Base-by-base conservation (phyloP, 2,888 invertebrate species). In the Zaprionus lineosus region DNA sequence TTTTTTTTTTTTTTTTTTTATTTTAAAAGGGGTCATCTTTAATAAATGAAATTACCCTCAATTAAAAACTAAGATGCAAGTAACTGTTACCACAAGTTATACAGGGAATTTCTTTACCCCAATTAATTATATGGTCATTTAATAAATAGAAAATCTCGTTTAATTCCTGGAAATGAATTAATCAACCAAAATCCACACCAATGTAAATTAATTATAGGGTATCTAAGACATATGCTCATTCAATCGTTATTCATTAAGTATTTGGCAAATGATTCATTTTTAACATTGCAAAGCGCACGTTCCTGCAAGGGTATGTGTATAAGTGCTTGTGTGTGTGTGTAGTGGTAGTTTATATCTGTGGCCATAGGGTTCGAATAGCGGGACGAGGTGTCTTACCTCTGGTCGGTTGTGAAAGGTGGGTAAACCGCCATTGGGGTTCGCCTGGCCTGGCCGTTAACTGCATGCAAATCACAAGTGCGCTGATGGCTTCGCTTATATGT, bases 191-290 rank as follows among this genome's bases (percentile, higher is more conserved):
- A n/a, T n/a, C n/a, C n/a, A n/a, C n/a, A n/a, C n/a, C n/a, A n/a
- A n/a, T 19, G 5, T 24, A 24, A 8, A 24, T 24, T 24, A 24
- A 26, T 47, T 47, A 37, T 33, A 58, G 53, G 50, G 60, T 41
- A 53, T 52, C 3, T 14, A 21, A 2, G 9, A 5, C 19, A 33
- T 36, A 9, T 40, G 16, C 39, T 2, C 6, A 29, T 48, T 59
- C 57, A 26, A 53, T 73, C 60, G 66, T 84, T 67, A 84, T 67
- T 78, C 48, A 74, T 74, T 61, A 67, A 67, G 48, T 55, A 71
- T 77, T 76, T 65, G 52, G 33, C 61, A 66, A 53, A 41, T 78
- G 77, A 78, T 67, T 78, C 85, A 78, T 78, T 71, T 74, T 39
- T 51, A 71, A 16, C 61, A 67, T 82, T 78, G 55, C 78, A 71